Conservation (phyloP, 2,888 invertebrate genomes). For the Polia nebulosa region DNA sequence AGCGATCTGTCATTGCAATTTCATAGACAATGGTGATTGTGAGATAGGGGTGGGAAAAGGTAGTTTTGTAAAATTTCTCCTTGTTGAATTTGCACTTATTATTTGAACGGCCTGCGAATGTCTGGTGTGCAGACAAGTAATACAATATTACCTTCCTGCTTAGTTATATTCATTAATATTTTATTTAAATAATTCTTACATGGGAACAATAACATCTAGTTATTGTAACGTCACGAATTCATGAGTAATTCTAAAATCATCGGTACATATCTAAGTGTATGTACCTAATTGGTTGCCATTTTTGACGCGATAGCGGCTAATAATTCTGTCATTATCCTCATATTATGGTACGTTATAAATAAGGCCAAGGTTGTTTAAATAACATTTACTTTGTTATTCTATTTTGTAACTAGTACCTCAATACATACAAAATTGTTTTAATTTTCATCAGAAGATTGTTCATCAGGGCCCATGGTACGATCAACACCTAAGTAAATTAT, state of each 20-base stretch:
- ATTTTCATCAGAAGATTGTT: too few species aligned
- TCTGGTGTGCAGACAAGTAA: not conserved
- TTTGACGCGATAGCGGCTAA: conserved; percentile 4
- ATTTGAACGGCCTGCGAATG: not conserved
- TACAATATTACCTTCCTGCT: not conserved
- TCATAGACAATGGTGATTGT: conserved; percentile 48
- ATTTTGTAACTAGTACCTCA: not conserved
- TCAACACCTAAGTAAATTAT: too few species aligned
- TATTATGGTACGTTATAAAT: not conserved
- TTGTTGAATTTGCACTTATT: not conserved
- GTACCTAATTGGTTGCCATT: conserved; percentile 11
- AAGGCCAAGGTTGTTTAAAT: conserved; percentile 12
- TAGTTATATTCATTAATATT: not conserved
- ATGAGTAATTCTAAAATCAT: conserved; percentile 13
- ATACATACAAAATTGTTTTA: not conserved
- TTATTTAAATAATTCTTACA: not conserved
- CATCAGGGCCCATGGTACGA: too few species aligned
- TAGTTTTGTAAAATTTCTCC: conserved; percentile 31
- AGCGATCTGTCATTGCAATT: conserved; percentile 39
- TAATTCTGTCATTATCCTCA: conserved; percentile 31
- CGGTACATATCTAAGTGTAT: too few species aligned
- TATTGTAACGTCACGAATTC: not conserved
- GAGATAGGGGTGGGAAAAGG: conserved; percentile 26
- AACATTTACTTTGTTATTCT: not conserved
- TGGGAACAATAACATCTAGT: not conserved